Base-by-base conservation (phyloP, 2,888 invertebrate species). In the Lepidocyrtoides sp. region DNA sequence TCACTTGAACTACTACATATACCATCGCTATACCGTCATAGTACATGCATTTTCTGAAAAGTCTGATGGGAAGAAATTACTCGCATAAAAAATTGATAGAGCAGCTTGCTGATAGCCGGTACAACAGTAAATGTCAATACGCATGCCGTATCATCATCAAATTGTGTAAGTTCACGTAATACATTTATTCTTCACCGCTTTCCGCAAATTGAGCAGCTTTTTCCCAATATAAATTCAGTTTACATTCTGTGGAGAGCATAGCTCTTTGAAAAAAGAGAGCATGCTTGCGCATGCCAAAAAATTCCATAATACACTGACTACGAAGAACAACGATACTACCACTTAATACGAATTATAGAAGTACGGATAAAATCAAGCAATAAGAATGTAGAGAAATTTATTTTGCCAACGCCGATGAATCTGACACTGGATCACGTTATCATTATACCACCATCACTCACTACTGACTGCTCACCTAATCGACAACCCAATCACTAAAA, bases 71-170 rank as follows among this genome's bases (percentile, higher is more conserved):
- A 51, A 51, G 20, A 69, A 69, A 69, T 69, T 69, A 36, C n/a
- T 69, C 66, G 32, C 32, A 4, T 69, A 69, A 69, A 69, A 63
- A 69, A 69, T 69, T 69, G 66, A 69, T 69, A 36, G 63, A 10
- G 3, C 1, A 10, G 12, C 63, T 63, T 69, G 36, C 10, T 69
- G 36, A 5, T 69, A 69, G 36, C 66, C 66, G 66, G 32, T n/a
- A 17, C 4, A 2, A 5, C 23, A 36, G n/a, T 69, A 69, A 69
- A 69, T 36, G 66, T 17, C 66, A 69, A 32, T 36, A 69, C 66
- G 66, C 66, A 69, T 32, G 36, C 63, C 63, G 63, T 26, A 17
- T 3, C n/a, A 4, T n/a, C n/a, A n/a, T n/a, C n/a, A n/a, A n/a
- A n/a, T n/a, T 51, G 51, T 51, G 14, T 51, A 2, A 51, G 14